phyloP scores from a whole-genome alignment of 2,888 invertebrate genomes.

The Laothoe populi region DNA sequence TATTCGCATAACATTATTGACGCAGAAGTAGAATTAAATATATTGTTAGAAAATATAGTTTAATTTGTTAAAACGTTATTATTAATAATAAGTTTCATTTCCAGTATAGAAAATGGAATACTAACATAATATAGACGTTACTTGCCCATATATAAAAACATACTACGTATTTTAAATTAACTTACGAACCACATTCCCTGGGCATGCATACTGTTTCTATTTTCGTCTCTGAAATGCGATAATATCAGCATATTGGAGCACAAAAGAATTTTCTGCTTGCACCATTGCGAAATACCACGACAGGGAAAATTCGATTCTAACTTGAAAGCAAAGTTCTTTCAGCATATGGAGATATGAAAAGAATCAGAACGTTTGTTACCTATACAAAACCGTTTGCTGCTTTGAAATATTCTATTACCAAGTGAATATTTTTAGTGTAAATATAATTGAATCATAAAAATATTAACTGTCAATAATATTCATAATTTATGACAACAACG shows the following conservation, averaged over 20 bases:
- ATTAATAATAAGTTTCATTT: not conserved
- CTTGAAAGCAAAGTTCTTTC: constrained; percentile 54
- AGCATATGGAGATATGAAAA: constrained; percentile 33
- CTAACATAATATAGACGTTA: too few species aligned
- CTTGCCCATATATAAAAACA: not conserved
- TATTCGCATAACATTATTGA: too few species aligned
- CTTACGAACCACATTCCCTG: constrained; percentile 30
- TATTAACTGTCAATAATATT: too few species aligned
- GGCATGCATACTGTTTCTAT: constrained; percentile 48
- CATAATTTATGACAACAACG: too few species aligned
- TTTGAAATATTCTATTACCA: not conserved
- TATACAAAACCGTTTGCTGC: not conserved
- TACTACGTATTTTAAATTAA: not conserved
- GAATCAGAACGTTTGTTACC: constrained; percentile 16
- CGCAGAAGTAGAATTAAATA: too few species aligned
- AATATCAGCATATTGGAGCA: constrained; percentile 62
- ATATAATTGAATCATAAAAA: too few species aligned
- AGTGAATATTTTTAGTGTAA: too few species aligned
- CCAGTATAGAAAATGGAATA: too few species aligned
- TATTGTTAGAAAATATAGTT: too few species aligned
- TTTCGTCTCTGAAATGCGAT: constrained; percentile 52
- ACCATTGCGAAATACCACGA: constrained; percentile 61
- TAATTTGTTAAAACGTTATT: too few species aligned
- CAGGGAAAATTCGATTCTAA: constrained; percentile 63
- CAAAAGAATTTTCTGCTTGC: constrained; percentile 64